A percentile compares a stretch with the other conserved stretches of the same genome.
phyloP scores from a whole-genome alignment of 2,797 vertebrate species.

The Sebastes dallii region DNA sequence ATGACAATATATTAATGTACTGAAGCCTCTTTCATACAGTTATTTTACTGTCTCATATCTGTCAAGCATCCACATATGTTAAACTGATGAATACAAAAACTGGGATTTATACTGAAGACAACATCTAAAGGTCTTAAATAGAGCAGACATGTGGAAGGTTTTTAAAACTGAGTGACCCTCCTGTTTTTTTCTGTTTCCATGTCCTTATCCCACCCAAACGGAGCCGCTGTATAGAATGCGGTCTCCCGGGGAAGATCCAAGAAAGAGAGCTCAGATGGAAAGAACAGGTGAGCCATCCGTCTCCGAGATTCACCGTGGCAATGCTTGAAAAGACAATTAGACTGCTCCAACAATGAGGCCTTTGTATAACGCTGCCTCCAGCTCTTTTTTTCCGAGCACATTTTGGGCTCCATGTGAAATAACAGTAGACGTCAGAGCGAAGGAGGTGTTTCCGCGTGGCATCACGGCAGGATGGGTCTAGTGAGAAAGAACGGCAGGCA shows the following conservation, averaged over 20 bases:
- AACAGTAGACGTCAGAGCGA: conserved; percentile 47
- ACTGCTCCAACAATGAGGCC: conserved; percentile 58
- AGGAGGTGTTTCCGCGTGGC: conserved; percentile 35
- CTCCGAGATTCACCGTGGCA: conserved; percentile 56
- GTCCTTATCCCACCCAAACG: conserved; percentile 25
- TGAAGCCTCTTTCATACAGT: too few relatives aligned
- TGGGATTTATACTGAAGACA: not conserved
- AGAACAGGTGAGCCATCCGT: conserved; percentile 72
- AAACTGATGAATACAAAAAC: too few relatives aligned
- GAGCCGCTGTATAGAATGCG: conserved; percentile 20
- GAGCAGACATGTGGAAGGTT: conserved; percentile 1
- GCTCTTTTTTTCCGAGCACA: conserved; percentile 22
- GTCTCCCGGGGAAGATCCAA: conserved; percentile 36
- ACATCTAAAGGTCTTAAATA: not conserved
- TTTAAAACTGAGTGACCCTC: conserved; percentile 18
- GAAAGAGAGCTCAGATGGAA: conserved; percentile 58
- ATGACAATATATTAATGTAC: too few relatives aligned
- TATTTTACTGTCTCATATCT: too few relatives aligned
- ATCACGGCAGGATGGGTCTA: conserved; percentile 19
- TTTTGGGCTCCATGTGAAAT: conserved; percentile 55
- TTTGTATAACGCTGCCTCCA: conserved; percentile 48
- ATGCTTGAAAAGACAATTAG: conserved; percentile 67
- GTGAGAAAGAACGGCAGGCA: conserved; percentile 6
- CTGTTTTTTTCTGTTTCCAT: conserved; percentile 49
- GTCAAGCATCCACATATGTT: too few relatives aligned